Evolutionary conservation across 2,888 invertebrate species (phyloP).

Genomic region (Nowickia ferox): DNA sequence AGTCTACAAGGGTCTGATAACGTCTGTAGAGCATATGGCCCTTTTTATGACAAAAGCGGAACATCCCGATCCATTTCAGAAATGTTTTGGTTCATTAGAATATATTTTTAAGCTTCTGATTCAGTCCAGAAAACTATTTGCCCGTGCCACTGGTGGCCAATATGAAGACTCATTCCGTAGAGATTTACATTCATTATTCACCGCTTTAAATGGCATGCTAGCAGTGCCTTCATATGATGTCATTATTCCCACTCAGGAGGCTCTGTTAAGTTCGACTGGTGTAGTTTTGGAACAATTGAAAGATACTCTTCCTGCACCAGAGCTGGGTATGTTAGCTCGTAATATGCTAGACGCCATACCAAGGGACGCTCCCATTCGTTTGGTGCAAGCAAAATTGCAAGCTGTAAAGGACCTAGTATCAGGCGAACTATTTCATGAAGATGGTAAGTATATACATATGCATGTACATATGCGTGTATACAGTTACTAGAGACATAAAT

Average conservation of each 20-base stretch:
- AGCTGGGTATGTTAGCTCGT: slow-evolving; percentile 90
- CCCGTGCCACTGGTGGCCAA: slow-evolving; percentile 93
- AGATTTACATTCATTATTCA: slow-evolving; percentile 91
- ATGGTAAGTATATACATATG: slow-evolving; percentile 83
- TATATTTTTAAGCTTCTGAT: slow-evolving; percentile 97
- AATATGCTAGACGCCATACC: slow-evolving; percentile 90
- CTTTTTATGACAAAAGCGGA: slow-evolving; percentile 93
- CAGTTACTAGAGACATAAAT: too few species aligned
- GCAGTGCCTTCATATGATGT: slow-evolving; percentile 88
- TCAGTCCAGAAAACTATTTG: slow-evolving; percentile 92
- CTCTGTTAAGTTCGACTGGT: slow-evolving; percentile 91
- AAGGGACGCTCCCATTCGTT: slow-evolving; percentile 85
- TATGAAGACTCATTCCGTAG: slow-evolving; percentile 93
- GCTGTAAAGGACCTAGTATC: slow-evolving; percentile 92
- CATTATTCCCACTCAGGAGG: slow-evolving; percentile 91
- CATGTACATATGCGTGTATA: background rate
- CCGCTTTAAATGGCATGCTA: slow-evolving; percentile 91
- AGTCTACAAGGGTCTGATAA: slow-evolving; percentile 95
- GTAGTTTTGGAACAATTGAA: slow-evolving; percentile 92
- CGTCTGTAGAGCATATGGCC: slow-evolving; percentile 95
- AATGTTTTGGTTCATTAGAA: slow-evolving; percentile 94
- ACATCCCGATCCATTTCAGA: slow-evolving; percentile 94
- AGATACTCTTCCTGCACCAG: slow-evolving; percentile 88
- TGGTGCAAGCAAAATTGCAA: slow-evolving; percentile 91
- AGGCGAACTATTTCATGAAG: slow-evolving; percentile 89